Conservation (phyloP, 2,888 invertebrate genomes). For the Drosophila mimetica region DNA sequence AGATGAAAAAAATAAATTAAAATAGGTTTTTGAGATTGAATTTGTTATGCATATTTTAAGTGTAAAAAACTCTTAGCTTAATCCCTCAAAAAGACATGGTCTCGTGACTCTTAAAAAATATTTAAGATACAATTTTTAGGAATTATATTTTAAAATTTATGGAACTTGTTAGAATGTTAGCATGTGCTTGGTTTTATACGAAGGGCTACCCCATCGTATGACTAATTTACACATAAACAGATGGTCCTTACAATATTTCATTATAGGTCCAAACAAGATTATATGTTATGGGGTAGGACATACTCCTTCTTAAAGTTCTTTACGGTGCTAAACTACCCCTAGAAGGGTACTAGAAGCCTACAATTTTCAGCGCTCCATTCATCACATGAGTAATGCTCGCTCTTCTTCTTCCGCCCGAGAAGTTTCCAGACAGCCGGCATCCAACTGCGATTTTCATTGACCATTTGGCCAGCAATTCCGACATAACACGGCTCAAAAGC, state of each 20-base stretch:
- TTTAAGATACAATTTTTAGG: too few species aligned
- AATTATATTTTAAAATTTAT: not conserved
- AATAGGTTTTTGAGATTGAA: too few species aligned
- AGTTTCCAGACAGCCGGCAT: conserved; percentile 72
- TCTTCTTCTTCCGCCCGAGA: conserved; percentile 59
- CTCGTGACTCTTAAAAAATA: too few species aligned
- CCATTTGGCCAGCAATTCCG: conserved; percentile 22
- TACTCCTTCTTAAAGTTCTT: too few species aligned
- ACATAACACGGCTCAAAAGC: not conserved
- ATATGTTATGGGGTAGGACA: not conserved
- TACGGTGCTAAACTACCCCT: not conserved
- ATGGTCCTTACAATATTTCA: not conserved
- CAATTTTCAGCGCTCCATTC: conserved; percentile 2
- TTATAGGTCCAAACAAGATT: too few species aligned
- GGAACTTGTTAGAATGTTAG: not conserved
- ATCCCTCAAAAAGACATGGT: too few species aligned
- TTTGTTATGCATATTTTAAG: too few species aligned
- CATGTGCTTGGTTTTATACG: not conserved
- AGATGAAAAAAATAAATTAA: too few species aligned
- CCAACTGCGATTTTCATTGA: conserved; percentile 57
- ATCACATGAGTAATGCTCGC: conserved; percentile 69
- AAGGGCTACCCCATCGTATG: not conserved
- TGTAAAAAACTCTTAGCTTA: too few species aligned
- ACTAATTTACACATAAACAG: conserved; percentile 3
- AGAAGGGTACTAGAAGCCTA: conserved; percentile 1